A percentile compares a stretch with the other conserved stretches of the same genome.
Conservation (phyloP, 2,888 invertebrate species). For the Eupelmus urozonus region DNA sequence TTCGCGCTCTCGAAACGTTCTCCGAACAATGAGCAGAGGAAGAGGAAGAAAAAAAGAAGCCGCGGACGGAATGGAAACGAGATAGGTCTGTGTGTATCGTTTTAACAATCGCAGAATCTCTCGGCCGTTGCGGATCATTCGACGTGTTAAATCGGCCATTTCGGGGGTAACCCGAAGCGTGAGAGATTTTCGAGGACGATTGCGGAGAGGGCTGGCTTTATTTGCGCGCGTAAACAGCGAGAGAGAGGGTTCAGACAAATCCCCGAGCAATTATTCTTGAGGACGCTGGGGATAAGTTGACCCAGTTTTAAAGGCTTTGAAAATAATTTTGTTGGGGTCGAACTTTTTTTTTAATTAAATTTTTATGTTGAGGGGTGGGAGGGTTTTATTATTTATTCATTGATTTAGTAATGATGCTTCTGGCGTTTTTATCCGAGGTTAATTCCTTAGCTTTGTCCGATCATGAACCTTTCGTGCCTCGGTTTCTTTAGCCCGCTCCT, state of each 20-base stretch:
- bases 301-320: too few species aligned
- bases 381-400: too few species aligned
- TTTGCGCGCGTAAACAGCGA: conserved; percentile 31
- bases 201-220: conserved; percentile 2
- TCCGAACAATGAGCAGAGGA: not conserved
- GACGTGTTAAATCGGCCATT: conserved; percentile 57
- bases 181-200: conserved; percentile 41
- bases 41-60: conserved; percentile 33
- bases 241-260: conserved; percentile 34
- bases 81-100: conserved; percentile 69
- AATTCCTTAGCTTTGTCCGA: too few species aligned
- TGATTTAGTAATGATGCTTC: too few species aligned
- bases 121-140: conserved; percentile 46
- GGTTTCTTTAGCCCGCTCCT: too few species aligned
- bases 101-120: conserved; percentile 65
- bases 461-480: too few species aligned
- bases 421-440: too few species aligned
- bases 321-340: too few species aligned
- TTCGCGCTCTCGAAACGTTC: conserved; percentile 67
- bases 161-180: conserved; percentile 49
- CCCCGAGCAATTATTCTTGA: conserved; percentile 16
- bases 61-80: conserved; percentile 44
- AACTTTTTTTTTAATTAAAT: too few species aligned
- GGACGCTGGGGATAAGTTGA: too few species aligned
- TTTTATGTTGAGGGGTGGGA: too few species aligned